Percentiles rank a stretch among this genome's conserved stretches.
Conservation (phyloP, 1,140 invertebrate genomes). For the Hyposmocoma kahamanoa region DNA sequence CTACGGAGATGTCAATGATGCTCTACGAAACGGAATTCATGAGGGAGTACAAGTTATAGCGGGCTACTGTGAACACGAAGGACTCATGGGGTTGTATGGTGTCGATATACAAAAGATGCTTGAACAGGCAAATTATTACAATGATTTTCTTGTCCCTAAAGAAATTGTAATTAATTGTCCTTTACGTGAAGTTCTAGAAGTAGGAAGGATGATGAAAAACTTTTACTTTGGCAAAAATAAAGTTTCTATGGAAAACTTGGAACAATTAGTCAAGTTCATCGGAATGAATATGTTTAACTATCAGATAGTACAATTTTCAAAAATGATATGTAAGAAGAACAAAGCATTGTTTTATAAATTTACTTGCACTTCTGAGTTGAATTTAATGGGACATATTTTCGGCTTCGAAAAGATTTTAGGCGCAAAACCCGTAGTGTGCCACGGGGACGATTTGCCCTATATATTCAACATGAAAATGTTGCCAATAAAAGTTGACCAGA, state of each 20-base stretch:
- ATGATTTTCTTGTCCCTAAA: conserved; percentile 14
- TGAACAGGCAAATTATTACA: conserved; percentile 17
- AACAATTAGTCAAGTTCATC: conserved; percentile 10
- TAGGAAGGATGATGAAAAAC: conserved; percentile 20
- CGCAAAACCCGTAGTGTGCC: conserved; percentile 14
- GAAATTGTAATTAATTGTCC: conserved; percentile 7
- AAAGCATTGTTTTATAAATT: conserved; percentile 30
- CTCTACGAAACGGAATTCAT: conserved; percentile 22
- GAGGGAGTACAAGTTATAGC: conserved; percentile 28
- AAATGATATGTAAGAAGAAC: conserved; percentile 15
- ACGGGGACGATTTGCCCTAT: conserved; percentile 32
- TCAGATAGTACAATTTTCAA: conserved; percentile 18
- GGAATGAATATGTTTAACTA: conserved; percentile 13
- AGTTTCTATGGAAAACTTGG: conserved; percentile 12
- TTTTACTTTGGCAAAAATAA: conserved; percentile 18
- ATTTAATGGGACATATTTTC: conserved; percentile 11
- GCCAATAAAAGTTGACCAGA: conserved; percentile 17
- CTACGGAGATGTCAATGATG: conserved; percentile 18
- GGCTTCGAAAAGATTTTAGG: conserved; percentile 10
- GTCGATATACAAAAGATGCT: conserved; percentile 5
- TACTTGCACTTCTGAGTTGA: conserved; percentile 23
- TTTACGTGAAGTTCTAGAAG: conserved; percentile 14
- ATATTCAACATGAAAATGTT: conserved; percentile 20
- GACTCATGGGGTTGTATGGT: conserved; percentile 11
- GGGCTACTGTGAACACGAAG: conserved; percentile 26